Percentiles rank a stretch among this genome's conserved stretches.
These are phyloP conservation scores for Aricia agestis DNA, from an alignment of 1,140 invertebrate species.

Conservation along the genomic window DNA sequence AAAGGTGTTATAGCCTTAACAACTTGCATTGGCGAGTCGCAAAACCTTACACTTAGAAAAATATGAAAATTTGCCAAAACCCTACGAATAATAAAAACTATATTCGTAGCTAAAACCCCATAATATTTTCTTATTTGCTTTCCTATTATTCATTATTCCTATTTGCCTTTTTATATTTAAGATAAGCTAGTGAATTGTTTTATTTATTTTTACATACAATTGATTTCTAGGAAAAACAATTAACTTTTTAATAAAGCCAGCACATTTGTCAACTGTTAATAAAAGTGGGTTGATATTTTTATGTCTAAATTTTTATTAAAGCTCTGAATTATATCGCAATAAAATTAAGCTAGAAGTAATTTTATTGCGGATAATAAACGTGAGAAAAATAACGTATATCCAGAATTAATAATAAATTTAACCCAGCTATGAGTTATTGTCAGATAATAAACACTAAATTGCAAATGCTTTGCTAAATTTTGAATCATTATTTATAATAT, in stretches of 20 bases:
- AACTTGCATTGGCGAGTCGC: too few species aligned
- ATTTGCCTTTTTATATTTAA: too few species aligned
- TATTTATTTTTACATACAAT: neutral
- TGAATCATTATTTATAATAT: too few species aligned
- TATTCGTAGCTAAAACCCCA: too few species aligned
- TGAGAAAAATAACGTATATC: slow-evolving; percentile 12
- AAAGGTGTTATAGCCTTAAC: too few species aligned
- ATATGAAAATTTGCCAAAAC: too few species aligned
- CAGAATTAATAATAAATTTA: neutral
- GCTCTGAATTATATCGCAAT: slow-evolving; percentile 12
- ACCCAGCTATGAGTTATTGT: neutral
- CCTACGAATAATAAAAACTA: too few species aligned
- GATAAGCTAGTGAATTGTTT: neutral
- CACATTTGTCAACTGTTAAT: slow-evolving; percentile 9
- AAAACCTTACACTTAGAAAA: too few species aligned
- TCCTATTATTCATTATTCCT: too few species aligned
- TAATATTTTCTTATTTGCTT: too few species aligned
- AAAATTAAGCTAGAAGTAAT: slow-evolving; percentile 13
- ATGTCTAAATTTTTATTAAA: slow-evolving; percentile 13
- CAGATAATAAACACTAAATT: neutral
- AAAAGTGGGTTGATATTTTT: slow-evolving; percentile 12
- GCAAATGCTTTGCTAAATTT: neutral
- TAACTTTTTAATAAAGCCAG: slow-evolving; percentile 7
- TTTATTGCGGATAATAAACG: slow-evolving; percentile 13
- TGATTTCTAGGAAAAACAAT: neutral